phyloP scores from a whole-genome alignment of 2,797 vertebrate genomes.

The Liasis olivaceus region DNA sequence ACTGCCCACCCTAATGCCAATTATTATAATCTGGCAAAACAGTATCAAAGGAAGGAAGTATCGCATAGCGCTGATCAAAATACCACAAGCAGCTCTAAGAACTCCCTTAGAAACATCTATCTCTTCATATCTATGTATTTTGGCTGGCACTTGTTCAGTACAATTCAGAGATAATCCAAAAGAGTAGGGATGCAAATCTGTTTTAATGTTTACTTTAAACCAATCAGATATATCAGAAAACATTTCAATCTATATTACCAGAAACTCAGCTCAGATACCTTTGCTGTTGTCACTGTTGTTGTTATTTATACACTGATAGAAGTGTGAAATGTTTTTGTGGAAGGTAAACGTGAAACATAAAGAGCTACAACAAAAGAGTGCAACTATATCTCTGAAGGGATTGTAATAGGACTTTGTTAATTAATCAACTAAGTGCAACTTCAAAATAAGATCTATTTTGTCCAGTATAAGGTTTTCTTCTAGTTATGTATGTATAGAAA shows the following conservation, averaged over 20 bases:
- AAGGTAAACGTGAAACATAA: neutral
- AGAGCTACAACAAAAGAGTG: neutral
- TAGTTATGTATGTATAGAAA: neutral
- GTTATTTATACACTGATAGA: neutral
- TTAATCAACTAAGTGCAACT: neutral
- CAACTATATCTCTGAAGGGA: neutral
- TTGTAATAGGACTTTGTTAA: neutral
- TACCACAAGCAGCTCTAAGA: neutral
- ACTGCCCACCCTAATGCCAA: neutral
- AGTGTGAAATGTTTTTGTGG: neutral
- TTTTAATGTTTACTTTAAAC: neutral
- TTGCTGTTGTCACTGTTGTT: neutral
- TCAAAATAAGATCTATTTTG: neutral
- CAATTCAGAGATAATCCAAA: slow-evolving; percentile 26
- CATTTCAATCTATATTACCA: slow-evolving; percentile 1
- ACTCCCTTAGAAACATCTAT: neutral
- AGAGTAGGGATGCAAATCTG: neutral
- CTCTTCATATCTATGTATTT: slow-evolving; percentile 5
- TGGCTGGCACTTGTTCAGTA: neutral
- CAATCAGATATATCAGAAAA: neutral
- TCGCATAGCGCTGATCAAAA: neutral
- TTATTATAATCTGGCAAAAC: slow-evolving; percentile 13
- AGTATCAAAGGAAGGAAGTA: neutral
- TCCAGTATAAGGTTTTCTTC: neutral
- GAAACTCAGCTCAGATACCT: neutral